A percentile compares a stretch with the other conserved stretches of the same genome.
These are phyloP conservation scores for Tragelaphus strepsiceros DNA, from an alignment of 2,113 vertebrate species.

Conservation along the genomic window DNA sequence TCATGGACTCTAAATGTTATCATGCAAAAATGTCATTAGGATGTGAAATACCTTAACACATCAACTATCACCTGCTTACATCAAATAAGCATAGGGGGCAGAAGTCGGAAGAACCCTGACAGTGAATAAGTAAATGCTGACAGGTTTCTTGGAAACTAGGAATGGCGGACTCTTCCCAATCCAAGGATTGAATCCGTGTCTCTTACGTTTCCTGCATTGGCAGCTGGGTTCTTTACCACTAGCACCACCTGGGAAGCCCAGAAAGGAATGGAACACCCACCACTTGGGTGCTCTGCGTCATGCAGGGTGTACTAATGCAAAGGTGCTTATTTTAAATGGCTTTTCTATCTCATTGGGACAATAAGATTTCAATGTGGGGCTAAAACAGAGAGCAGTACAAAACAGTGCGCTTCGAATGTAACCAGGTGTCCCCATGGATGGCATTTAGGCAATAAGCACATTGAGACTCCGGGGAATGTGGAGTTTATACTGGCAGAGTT, in stretches of 20 bases:
- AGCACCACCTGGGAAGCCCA: neutral
- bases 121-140: neutral
- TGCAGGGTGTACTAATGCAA: neutral
- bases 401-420: neutral
- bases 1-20: neutral
- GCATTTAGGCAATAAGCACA: neutral
- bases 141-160: neutral
- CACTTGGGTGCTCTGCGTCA: neutral
- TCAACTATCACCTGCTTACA: neutral
- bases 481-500: neutral
- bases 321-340: neutral
- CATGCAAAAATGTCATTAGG: neutral
- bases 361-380: neutral
- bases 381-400: neutral
- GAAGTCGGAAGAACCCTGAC: neutral
- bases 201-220: neutral
- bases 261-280: neutral
- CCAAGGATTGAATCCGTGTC: neutral
- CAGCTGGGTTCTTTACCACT: neutral
- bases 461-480: neutral
- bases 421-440: neutral
- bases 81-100: neutral
- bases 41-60: neutral
- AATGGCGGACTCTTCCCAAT: neutral
- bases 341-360: neutral